Base-by-base conservation (phyloP, 2,888 invertebrate species). In the Hydrotaea diabolus region DNA sequence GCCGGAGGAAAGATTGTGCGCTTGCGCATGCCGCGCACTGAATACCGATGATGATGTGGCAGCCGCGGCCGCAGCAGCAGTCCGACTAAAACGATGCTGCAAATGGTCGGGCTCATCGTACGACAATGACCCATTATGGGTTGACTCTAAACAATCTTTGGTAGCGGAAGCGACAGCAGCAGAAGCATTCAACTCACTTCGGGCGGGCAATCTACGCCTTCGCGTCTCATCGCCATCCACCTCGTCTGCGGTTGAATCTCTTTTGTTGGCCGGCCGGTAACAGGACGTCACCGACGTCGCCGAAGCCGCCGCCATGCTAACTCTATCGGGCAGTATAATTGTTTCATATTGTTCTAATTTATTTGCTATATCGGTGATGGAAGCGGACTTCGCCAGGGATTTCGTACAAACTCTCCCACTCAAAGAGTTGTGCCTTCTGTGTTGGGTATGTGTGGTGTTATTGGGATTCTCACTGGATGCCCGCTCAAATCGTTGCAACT, bases 101-200 rank as follows among this genome's bases (percentile, higher is more conserved):
- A 91, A 87, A 84, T 90, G 87, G 87, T 91, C 91, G 46, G 89
- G 87, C 78, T 89, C 91, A 87, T 90, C 91, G 80, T 87, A 87
- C 80, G 86, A 85, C 87, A 89, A 87, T 88, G 86, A 83, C 43
- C 53, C 39, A 64, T 66, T 57, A 46, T 64, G 71, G 49, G 46
- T 39, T 81, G 84, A 77, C 31, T 85, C 77, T 77, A 73, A 79
- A 57, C 55, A 82, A 69, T 85, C 85, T 85, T 85, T 85, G 85
- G 86, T 82, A 74, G 71, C 21, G 85, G 86, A 81, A 74, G 71
- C 21, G 31, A 4, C 31, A 31, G 31, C 31, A 7, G 31, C 31
- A 21, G 71, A 8, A n/a, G 62, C 11, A 64, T 72, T 81, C 73
- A 57, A 76, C 21, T 80, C 81, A 17, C 53, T 62, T 13, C 66